A percentile compares a stretch with the other conserved stretches of the same genome.
These are phyloP conservation scores for Scaptomyza pallida DNA, from an alignment of 1,140 invertebrate genomes.

Conservation along the genomic window DNA sequence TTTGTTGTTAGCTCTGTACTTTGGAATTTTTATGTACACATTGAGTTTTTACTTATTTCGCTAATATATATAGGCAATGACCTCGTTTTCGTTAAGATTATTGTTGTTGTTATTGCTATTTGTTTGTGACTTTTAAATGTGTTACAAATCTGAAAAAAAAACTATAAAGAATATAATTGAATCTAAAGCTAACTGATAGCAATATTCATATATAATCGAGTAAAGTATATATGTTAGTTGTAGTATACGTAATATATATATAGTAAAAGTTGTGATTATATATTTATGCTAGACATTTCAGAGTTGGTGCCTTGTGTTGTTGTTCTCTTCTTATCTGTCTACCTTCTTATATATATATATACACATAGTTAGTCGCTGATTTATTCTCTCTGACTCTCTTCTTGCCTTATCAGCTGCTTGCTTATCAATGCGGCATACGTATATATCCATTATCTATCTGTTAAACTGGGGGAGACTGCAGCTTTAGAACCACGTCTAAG, in stretches of 20 bases:
- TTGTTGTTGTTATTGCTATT: no score
- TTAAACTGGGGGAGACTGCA: conserved; percentile 35
- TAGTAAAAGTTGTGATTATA: conserved; percentile 18
- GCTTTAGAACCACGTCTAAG: conserved; percentile 73
- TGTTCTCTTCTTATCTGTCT: conserved; percentile 21
- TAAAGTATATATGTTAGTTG: conserved; percentile 4
- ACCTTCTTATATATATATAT: not conserved
- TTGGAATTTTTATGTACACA: conserved; percentile 22
- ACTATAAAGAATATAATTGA: conserved; percentile 52
- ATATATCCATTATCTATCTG: no score
- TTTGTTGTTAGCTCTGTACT: not conserved
- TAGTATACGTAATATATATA: not conserved
- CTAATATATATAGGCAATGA: conserved; percentile 69
- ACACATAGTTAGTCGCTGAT: conserved; percentile 12
- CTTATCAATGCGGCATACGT: not conserved
- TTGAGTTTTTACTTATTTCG: conserved; percentile 50
- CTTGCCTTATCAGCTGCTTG: conserved; percentile 3
- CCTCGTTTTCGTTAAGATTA: conserved; percentile 55
- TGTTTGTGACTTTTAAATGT: conserved; percentile 47
- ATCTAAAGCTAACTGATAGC: conserved; percentile 54
- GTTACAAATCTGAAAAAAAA: conserved; percentile 43
- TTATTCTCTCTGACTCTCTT: not conserved
- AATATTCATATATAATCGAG: no score
- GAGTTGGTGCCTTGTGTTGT: not conserved
- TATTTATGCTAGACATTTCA: not conserved